Base-by-base conservation (phyloP, 2,888 invertebrate genomes). In the Eudasyphora cyanicolor region DNA sequence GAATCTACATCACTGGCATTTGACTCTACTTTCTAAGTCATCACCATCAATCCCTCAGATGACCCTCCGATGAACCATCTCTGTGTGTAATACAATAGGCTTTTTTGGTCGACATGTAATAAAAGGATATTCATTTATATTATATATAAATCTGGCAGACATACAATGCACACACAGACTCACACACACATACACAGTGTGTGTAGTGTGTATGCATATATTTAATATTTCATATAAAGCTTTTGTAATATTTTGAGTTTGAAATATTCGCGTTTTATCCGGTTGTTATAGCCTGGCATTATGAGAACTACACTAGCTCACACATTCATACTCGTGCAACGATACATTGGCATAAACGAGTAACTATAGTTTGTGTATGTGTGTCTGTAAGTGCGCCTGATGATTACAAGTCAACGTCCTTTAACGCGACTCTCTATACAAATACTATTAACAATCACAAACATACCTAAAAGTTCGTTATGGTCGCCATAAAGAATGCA, bases 371-470 rank as follows among this genome's bases (percentile, higher is more conserved):
- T 49, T 62, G 17, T 42, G 8, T 38, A 19, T 70, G 38, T 54
- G 51, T 21, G 54, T 78, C 17, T 57, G 45, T 64, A 75, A 21
- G 45, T 64, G 24, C 64, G 69, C 70, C 45, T 74, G 51, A 75
- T 54, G 74, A 69, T 74, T 57, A 69, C 38, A 71, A 79, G 85
- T 86, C 84, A 86, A 83, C 76, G 85, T 79, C 75, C 77, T 79
- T 67, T 79, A 80, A 82, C 81, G 84, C 81, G 78, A 82, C 76
- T 81, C 76, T 81, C n/a, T 67, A 64, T 81, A 82, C 75, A 85
- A 82, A 86, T 79, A 81, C 45, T 76, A 76, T 81, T 76, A 81
- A 81, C 76, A 84, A 78, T 76, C 45, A 71, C 10, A 71, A n/a
- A 17, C 42, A 74, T 21, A 60, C 71, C 74, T 35, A 12, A 38